These are phyloP conservation scores for Phalacrocorax brasilianus DNA, from an alignment of 2,113 vertebrate genomes.

Conservation along the genomic window DNA sequence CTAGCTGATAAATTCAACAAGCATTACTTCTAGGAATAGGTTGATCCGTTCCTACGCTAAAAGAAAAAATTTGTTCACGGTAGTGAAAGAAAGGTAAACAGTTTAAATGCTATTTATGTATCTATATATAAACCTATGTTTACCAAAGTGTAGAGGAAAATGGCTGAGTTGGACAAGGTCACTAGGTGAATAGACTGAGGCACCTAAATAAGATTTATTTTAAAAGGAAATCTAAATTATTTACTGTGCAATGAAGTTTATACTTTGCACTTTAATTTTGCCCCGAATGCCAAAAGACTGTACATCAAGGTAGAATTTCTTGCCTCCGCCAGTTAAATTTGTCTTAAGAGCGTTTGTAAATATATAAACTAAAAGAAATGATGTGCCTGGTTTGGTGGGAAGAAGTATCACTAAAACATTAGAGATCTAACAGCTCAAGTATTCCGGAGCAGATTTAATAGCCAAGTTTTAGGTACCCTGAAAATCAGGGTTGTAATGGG, in stretches of 20 bases:
- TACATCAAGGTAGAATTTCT: conserved; percentile 44
- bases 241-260: conserved; percentile 64
- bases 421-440: not conserved
- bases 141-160: conserved; percentile 67
- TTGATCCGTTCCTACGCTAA: conserved; percentile 60
- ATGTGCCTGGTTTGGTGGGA: conserved; percentile 47
- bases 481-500: not conserved
- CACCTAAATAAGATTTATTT: conserved; percentile 58
- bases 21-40: conserved; percentile 63
- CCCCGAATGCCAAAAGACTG: conserved; percentile 61
- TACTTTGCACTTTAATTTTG: conserved; percentile 73
- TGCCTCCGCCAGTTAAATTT: conserved; percentile 48
- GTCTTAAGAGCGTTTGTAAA: conserved; percentile 51
- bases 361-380: conserved; percentile 19
- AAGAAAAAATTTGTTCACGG: not conserved
- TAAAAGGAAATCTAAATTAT: conserved; percentile 53
- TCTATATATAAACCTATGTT: conserved; percentile 50
- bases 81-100: conserved; percentile 61
- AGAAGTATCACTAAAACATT: not conserved
- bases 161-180: conserved; percentile 56
- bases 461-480: conserved; percentile 16
- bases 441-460: conserved; percentile 17
- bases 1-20: conserved; percentile 63
- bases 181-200: conserved; percentile 54
- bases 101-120: conserved; percentile 60